Percentiles rank a stretch among this genome's conserved stretches.
Conservation (phyloP, 1,140 invertebrate species). For the Neodiprion pinetum region DNA sequence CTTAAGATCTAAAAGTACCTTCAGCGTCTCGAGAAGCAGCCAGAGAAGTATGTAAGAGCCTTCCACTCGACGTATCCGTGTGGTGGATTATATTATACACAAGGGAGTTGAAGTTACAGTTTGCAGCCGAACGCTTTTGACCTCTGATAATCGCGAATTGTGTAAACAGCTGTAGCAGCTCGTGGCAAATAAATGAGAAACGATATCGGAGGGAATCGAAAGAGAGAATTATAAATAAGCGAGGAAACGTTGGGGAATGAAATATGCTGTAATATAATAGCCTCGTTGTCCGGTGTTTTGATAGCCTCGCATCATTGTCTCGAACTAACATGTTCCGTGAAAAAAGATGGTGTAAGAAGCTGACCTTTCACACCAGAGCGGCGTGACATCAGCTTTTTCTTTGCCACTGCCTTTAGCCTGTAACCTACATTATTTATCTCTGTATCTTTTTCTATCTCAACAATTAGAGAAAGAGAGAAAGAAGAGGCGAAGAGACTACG, state of each 20-base stretch:
- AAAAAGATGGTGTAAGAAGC: neutral
- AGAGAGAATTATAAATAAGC: no score
- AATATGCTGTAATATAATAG: neutral
- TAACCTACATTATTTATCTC: conserved; percentile 5
- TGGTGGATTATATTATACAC: no score
- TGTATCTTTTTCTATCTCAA: no score
- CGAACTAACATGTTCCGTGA: neutral
- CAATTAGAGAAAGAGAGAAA: no score
- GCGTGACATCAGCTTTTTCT: neutral
- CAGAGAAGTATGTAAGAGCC: no score
- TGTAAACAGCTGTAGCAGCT: neutral
- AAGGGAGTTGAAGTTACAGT: neutral
- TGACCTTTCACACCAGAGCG: neutral
- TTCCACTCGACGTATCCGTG: no score
- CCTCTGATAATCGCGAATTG: neutral
- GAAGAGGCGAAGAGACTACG: no score
- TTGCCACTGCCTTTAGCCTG: neutral
- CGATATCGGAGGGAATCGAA: no score
- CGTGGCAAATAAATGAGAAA: neutral
- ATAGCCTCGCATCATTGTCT: neutral
- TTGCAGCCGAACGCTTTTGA: neutral
- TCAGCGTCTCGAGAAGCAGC: no score
- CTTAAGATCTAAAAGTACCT: no score
- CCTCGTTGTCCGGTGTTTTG: neutral
- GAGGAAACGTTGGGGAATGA: no score